phyloP scores from a whole-genome alignment of 64 coral and sea anemone genomes.

The Porites lutea region DNA sequence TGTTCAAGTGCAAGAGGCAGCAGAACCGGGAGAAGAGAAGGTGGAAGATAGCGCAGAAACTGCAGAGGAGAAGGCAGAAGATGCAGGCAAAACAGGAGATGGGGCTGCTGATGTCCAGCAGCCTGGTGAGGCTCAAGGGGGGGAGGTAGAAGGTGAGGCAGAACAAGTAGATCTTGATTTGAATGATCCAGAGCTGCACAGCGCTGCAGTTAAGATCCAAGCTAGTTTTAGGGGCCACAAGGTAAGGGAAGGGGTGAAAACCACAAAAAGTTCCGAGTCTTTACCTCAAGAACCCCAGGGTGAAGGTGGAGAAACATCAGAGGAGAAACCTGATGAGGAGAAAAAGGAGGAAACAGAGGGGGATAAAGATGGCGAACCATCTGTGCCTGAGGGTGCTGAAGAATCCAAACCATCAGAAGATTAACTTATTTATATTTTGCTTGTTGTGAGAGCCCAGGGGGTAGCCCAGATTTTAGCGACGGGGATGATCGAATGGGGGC shows the following conservation, averaged over 20 bases:
- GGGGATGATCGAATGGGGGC: too few relatives aligned
- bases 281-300: conserved; percentile 15
- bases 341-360: not conserved
- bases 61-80: not conserved
- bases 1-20: conserved; percentile 2
- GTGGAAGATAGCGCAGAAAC: not conserved
- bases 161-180: conserved; percentile 58
- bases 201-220: conserved; percentile 94
- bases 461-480: too few relatives aligned
- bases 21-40: not conserved
- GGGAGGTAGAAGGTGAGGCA: conserved; percentile 15
- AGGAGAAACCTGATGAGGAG: conserved; percentile 5
- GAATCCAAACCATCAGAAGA: conserved; percentile 45
- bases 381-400: not conserved
- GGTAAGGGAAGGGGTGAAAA: conserved; percentile 75
- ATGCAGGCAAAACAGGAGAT: not conserved
- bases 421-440: not conserved
- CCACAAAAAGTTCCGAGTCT: conserved; percentile 61
- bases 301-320: not conserved
- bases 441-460: not conserved
- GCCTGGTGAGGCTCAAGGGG: too few relatives aligned
- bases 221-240: conserved; percentile 95
- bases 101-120: not conserved
- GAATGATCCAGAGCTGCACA: conserved; percentile 85
- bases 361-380: not conserved